phyloP scores from a whole-genome alignment of 1,140 invertebrate species.

The Temnothorax nylanderi region DNA sequence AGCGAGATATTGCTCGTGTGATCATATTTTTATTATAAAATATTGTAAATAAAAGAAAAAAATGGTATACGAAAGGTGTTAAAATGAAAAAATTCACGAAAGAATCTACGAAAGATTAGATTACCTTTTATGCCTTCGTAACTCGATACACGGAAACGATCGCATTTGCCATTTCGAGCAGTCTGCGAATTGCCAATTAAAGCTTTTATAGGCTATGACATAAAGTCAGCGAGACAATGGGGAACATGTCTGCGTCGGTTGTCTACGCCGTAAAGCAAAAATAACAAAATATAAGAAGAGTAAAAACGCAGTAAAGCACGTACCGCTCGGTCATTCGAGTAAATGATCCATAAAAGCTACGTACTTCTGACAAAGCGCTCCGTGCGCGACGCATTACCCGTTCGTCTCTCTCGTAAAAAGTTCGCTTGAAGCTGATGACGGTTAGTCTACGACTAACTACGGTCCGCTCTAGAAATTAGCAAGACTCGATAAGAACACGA shows the following conservation, averaged over 20 bases:
- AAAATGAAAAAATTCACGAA: neutral
- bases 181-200: slow-evolving; percentile 46
- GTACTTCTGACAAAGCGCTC: slow-evolving; percentile 27
- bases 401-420: slow-evolving; percentile 29
- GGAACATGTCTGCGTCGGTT: neutral
- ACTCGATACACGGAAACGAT: neutral
- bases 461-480: slow-evolving; percentile 31
- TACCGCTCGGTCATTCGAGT: slow-evolving; percentile 18
- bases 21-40: neutral
- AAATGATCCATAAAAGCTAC: slow-evolving; percentile 55
- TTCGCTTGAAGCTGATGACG: neutral
- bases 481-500: slow-evolving; percentile 13
- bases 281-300: slow-evolving; percentile 47
- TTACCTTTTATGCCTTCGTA: neutral
- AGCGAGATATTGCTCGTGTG: neutral
- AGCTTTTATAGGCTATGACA: slow-evolving; percentile 35
- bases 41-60: neutral
- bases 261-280: slow-evolving; percentile 36
- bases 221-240: slow-evolving; percentile 44
- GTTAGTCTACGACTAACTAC: neutral
- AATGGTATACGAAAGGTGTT: too few species aligned
- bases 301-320: slow-evolving; percentile 36
- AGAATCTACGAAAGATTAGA: neutral
- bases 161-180: neutral
- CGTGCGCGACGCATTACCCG: slow-evolving; percentile 31